Conservation (phyloP, 2,888 invertebrate species). For the Melieria omissa region DNA sequence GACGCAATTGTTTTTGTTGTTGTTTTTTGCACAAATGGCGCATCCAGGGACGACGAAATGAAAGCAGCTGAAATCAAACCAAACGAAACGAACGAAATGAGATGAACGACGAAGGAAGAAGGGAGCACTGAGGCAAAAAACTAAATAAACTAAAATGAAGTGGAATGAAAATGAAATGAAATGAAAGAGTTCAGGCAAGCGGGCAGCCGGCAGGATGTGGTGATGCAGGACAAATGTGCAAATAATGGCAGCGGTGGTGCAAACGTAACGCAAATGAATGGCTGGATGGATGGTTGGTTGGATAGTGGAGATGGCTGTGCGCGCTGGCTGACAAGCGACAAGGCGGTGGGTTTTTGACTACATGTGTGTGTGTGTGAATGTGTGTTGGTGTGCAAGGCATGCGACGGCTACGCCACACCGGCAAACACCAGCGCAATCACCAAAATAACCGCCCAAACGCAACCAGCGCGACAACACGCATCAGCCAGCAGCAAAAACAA, state of each 20-base stretch:
- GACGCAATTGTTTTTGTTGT: slow-evolving; percentile 21
- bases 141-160: slow-evolving; percentile 31
- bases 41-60: neutral
- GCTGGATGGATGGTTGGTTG: too few relatives aligned
- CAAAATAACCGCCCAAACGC: too few relatives aligned
- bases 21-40: slow-evolving; percentile 50
- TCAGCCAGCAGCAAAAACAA: too few relatives aligned
- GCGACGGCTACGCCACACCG: too few relatives aligned
- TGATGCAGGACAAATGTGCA: slow-evolving; percentile 49
- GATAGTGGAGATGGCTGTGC: too few relatives aligned
- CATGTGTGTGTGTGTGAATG: too few relatives aligned
- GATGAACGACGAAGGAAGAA: neutral
- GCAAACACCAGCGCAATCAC: too few relatives aligned
- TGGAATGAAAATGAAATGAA: slow-evolving; percentile 4
- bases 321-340: too few relatives aligned
- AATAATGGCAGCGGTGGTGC: slow-evolving; percentile 47
- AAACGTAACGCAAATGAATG: neutral
- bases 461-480: too few relatives aligned
- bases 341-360: too few relatives aligned
- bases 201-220: neutral
- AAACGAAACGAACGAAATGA: slow-evolving; percentile 9
- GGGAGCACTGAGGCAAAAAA: slow-evolving; percentile 5
- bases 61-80: too few relatives aligned
- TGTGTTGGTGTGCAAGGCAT: too few relatives aligned
- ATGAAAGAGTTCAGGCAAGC: slow-evolving; percentile 51